These are phyloP conservation scores for Sinelater perroti DNA, from an alignment of 2,888 invertebrate species.

Conservation along the genomic window DNA sequence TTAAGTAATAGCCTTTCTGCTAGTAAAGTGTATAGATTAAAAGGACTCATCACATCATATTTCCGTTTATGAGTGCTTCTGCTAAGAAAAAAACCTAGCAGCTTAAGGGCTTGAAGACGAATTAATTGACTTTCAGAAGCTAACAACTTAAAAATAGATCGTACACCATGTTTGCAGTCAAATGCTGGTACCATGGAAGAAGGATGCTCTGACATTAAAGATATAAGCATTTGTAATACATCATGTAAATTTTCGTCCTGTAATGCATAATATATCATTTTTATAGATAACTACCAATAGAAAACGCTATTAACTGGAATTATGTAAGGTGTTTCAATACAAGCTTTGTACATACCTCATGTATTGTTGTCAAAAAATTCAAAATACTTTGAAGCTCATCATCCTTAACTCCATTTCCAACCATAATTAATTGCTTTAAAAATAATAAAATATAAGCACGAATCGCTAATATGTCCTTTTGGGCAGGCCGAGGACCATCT, in stretches of 20 bases:
- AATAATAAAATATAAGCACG: constrained; percentile 95
- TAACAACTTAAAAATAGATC: constrained; percentile 95
- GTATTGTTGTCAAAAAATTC: constrained; percentile 97
- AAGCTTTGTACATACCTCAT: constrained; percentile 88
- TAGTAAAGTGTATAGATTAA: constrained; percentile 96
- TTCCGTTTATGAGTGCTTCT: constrained; percentile 98
- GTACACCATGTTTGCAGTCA: constrained; percentile 95
- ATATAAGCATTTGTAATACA: constrained; percentile 95
- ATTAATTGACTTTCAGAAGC: constrained; percentile 96
- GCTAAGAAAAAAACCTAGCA: constrained; percentile 97
- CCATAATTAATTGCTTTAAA: constrained; percentile 95
- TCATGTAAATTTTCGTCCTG: constrained; percentile 98
- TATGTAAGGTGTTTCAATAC: neutral
- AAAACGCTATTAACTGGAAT: too few relatives aligned
- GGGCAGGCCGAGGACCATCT: constrained; percentile 94
- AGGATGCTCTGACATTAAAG: constrained; percentile 97
- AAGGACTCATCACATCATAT: constrained; percentile 98
- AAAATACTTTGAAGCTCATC: constrained; percentile 98
- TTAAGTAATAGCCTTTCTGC: constrained; percentile 91
- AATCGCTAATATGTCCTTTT: constrained; percentile 93
- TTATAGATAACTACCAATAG: too few relatives aligned
- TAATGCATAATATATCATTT: constrained; percentile 45
- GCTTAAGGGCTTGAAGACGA: constrained; percentile 92
- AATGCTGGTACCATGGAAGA: constrained; percentile 99
- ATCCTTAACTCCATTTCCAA: constrained; percentile 96